Conservation (phyloP, 2,113 vertebrate species). For the Sardina pilchardus region DNA sequence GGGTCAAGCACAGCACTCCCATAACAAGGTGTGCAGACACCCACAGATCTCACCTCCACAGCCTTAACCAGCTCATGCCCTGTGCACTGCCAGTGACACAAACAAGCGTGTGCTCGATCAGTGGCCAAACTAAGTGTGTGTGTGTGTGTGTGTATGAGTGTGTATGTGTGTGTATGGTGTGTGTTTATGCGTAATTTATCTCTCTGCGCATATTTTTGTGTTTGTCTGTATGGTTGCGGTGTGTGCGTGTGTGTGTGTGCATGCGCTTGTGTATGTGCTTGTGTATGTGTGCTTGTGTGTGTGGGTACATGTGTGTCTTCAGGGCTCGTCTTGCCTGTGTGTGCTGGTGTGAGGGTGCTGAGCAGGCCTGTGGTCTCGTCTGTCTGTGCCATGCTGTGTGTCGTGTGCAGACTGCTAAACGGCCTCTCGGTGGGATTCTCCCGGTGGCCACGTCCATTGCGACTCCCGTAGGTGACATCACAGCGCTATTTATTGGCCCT, state of each 20-base stretch:
- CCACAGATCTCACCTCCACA: neutral
- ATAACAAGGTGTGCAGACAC: neutral
- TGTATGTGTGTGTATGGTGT: neutral
- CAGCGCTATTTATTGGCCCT: neutral
- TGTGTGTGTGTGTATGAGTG: neutral
- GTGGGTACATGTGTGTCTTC: neutral
- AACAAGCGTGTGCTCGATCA: neutral
- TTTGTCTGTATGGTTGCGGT: neutral
- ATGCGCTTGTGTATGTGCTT: neutral
- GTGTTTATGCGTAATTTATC: neutral
- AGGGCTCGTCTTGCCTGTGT: neutral
- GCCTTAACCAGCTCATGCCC: neutral
- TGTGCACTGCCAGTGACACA: neutral
- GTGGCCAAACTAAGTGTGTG: neutral
- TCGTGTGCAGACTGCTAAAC: neutral
- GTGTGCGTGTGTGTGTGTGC: neutral
- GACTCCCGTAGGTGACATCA: neutral
- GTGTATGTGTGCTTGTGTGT: neutral
- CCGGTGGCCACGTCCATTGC: neutral
- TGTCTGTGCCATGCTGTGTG: neutral
- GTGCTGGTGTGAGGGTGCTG: neutral
- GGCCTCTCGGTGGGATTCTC: neutral
- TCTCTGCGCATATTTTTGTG: neutral
- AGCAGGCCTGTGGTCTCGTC: neutral
- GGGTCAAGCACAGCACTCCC: slow-evolving; percentile 9